These are phyloP conservation scores for Melanerpes formicivorus DNA, from an alignment of 2,113 vertebrate species.

Conservation along the genomic window DNA sequence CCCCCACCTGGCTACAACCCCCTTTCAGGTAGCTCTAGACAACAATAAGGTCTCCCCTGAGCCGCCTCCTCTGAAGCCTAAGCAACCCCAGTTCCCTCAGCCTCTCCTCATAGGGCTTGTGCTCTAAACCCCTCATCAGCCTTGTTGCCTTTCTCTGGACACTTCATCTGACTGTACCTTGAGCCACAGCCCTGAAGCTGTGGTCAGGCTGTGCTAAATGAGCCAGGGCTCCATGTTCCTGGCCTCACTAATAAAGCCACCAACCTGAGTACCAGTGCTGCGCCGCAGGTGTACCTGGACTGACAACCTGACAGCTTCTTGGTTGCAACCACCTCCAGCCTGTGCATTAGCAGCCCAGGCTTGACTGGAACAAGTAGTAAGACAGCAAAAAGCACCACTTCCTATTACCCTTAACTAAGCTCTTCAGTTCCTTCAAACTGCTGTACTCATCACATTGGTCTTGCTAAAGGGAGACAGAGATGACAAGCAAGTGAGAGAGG, in stretches of 20 bases:
- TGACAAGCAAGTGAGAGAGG: not conserved
- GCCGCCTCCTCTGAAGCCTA: too few species aligned
- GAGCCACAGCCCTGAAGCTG: not conserved
- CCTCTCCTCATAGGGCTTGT: too few species aligned
- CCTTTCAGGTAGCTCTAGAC: too few species aligned
- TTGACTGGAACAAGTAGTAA: fast-evolving
- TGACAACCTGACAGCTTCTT: not conserved
- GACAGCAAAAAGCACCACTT: not conserved
- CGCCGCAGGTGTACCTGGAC: fast-evolving
- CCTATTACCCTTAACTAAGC: not conserved
- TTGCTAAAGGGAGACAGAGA: not conserved
- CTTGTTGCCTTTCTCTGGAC: too few species aligned
- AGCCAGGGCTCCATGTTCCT: not conserved
- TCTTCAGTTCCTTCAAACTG: not conserved
- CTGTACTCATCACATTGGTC: not conserved
- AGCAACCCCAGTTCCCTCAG: too few species aligned
- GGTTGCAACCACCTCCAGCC: not conserved
- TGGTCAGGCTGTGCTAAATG: fast-evolving
- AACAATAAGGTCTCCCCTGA: too few species aligned
- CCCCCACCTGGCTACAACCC: too few species aligned
- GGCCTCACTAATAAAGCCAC: not conserved
- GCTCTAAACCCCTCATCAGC: too few species aligned
- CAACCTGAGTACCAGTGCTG: not conserved
- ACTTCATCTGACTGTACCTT: not conserved
- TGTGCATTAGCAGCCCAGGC: not conserved